A percentile compares a stretch with the other conserved stretches of the same genome.
phyloP scores from a whole-genome alignment of 2,888 invertebrate species.

The Agonum fuliginosum region DNA sequence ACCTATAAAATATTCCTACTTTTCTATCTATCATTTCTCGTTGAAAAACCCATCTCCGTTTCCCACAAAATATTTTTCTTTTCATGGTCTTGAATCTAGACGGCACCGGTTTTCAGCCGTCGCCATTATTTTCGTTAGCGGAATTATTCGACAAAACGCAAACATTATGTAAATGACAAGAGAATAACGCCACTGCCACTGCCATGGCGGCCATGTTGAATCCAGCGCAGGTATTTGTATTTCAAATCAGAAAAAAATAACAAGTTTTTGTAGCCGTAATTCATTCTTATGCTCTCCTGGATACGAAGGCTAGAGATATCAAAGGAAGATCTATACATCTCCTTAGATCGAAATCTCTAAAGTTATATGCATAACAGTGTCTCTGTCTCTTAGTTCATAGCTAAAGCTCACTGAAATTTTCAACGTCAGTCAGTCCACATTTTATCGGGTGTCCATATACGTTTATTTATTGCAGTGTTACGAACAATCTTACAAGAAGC shows the following conservation, averaged over 20 bases:
- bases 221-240: constrained; percentile 50
- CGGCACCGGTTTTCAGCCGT: no score
- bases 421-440: no score
- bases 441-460: no score
- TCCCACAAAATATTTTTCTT: neutral
- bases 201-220: neutral
- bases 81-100: no score
- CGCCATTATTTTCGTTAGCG: constrained; percentile 33
- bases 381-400: no score
- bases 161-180: constrained; percentile 54
- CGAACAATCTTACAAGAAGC: no score
- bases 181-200: neutral
- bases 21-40: neutral
- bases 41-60: neutral
- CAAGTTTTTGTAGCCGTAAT: constrained; percentile 49
- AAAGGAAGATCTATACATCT: neutral
- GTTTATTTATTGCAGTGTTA: no score
- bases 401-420: no score
- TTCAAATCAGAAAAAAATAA: constrained; percentile 50
- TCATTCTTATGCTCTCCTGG: constrained; percentile 52
- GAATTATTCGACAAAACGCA: constrained; percentile 31
- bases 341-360: neutral
- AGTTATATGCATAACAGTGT: no score
- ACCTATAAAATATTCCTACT: neutral
- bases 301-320: constrained; percentile 17